Evolutionary conservation across 2,113 vertebrate genomes (phyloP), one percentile per base, ranked within the genome.

Genomic region (Pygoscelis adeliae): DNA sequence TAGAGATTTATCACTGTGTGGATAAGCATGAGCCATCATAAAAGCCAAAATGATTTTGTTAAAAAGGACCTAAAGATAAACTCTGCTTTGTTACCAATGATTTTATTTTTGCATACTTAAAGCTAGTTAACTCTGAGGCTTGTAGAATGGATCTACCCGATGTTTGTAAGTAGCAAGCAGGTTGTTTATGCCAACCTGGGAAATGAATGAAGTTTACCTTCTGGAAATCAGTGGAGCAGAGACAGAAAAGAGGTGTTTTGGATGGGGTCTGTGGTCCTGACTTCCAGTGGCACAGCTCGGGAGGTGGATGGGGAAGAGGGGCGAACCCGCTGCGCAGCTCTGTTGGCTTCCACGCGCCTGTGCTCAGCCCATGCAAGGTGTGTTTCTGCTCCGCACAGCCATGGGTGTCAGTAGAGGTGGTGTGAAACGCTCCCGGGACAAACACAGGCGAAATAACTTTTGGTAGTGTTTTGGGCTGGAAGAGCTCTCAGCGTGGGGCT

Each of bases 351-450:
- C 11, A 5, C 1, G 4, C 19, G 32, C 27, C 12, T 34, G 5
- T 2, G 3, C 76, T 61, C 40, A 47, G 40, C 40, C 72, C 47
- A 0, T 0, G 27, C 22, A 5, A 42, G 19, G 4, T 2, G 1
- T 2, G 5, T 59, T 58, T 7, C 46, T 14, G 52, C 30, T 66
- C 10, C 2, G 34, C n/a, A 9, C 2, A 2, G 46, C 46, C 40
- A 11, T 3, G 0, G 1, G 16, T n/a, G 53, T 46, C 1, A 0
- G 38, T 14, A 21, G 44, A 21, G 42, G 32, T 32, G 29, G 25
- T 19, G 49, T 47, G 71, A 55, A 77, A 44, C 0, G 6, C 8
- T 59, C 38, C n/a, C 0, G 10, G 50, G 65, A 32, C 55, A 44
- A 30, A 50, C 7, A 6, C 14, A 30, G 50, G 17, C 22, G 29